Evolutionary conservation across 1,140 invertebrate species (phyloP).

Genomic region (Macrocentrus cingulum): DNA sequence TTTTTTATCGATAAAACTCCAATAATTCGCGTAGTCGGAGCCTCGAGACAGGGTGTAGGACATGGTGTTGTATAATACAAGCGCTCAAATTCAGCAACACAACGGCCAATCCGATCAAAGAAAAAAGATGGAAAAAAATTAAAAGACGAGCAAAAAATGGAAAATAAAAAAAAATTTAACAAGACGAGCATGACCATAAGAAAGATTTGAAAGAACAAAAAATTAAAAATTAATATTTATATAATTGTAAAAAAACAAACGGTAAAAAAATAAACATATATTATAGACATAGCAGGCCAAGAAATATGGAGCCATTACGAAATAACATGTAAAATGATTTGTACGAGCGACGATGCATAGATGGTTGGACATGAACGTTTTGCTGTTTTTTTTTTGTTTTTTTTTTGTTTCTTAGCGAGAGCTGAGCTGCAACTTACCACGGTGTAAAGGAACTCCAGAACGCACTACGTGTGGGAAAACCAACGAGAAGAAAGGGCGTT

Average conservation of each 20-base stretch:
- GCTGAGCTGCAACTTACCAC: slow-evolving; percentile 85
- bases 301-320: slow-evolving; percentile 37
- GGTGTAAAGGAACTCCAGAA: slow-evolving; percentile 96
- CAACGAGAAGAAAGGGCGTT: slow-evolving; percentile 63
- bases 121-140: slow-evolving; percentile 13
- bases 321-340: slow-evolving; percentile 55
- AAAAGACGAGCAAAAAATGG: slow-evolving; percentile 22
- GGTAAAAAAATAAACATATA: neutral
- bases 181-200: too few relatives aligned
- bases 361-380: slow-evolving; percentile 27
- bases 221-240: too few relatives aligned
- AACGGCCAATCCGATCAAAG: too few relatives aligned
- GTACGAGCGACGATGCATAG: slow-evolving; percentile 54
- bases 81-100: slow-evolving; percentile 18
- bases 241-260: neutral
- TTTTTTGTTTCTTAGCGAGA: slow-evolving; percentile 60
- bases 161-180: slow-evolving; percentile 12
- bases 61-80: slow-evolving; percentile 13
- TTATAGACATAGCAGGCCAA: slow-evolving; percentile 27
- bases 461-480: slow-evolving; percentile 78
- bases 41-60: slow-evolving; percentile 6
- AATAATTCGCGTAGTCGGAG: slow-evolving; percentile 13
- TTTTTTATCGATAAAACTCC: too few relatives aligned
- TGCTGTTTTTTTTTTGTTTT: slow-evolving; percentile 27
- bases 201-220: too few relatives aligned